A percentile compares a stretch with the other conserved stretches of the same genome.
phyloP scores from a whole-genome alignment of 2,113 vertebrate species.

The Beaufortia kweichowensis region DNA sequence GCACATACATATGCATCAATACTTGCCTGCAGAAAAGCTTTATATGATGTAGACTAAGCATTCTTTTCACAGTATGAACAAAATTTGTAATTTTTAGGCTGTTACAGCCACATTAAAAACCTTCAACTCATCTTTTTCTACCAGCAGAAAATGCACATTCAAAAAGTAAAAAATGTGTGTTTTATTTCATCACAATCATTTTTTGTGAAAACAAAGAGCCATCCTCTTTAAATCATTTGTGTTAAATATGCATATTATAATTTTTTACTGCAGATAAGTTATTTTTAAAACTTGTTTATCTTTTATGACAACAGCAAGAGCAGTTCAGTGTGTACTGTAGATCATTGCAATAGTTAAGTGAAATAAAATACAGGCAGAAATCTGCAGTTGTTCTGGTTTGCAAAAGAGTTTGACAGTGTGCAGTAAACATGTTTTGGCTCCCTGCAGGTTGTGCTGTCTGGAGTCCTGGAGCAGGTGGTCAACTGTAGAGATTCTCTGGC shows the following conservation, averaged over 20 bases:
- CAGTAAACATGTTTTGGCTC: neutral
- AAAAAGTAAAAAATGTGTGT: no score
- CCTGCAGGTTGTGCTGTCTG: constrained; percentile 87
- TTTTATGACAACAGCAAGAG: no score
- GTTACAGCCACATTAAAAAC: neutral
- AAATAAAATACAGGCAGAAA: neutral
- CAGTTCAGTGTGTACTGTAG: no score
- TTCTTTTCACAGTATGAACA: neutral
- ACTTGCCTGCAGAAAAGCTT: neutral
- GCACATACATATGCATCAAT: constrained; percentile 4
- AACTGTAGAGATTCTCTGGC: constrained; percentile 97
- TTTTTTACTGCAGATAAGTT: neutral
- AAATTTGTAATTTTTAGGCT: neutral
- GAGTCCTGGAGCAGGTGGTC: constrained; percentile 96
- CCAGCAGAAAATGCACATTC: neutral
- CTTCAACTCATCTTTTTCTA: neutral
- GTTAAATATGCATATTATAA: neutral
- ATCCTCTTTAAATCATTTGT: neutral
- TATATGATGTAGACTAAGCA: neutral
- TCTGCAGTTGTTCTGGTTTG: neutral
- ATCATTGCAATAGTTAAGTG: no score
- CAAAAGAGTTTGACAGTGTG: neutral
- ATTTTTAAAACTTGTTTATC: neutral
- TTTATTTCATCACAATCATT: no score
- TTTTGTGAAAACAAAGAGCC: neutral